Base-by-base conservation (phyloP, 2,797 vertebrate species). In the Oryzias dopingdopingensis region DNA sequence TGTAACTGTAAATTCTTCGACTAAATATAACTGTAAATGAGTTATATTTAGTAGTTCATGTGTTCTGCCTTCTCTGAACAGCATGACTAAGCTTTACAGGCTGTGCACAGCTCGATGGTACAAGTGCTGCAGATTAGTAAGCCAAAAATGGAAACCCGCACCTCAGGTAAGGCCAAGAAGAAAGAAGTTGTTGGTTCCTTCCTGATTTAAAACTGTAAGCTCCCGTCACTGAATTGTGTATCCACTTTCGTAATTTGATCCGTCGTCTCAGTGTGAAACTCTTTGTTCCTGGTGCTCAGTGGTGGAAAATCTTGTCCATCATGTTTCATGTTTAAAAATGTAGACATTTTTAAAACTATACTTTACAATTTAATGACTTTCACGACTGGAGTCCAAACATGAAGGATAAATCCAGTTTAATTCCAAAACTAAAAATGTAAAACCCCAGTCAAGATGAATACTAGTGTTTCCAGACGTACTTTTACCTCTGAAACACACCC, bases 1-100 rank as follows among this genome's bases (percentile, higher is more conserved):
- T 84, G 81, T 74, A 63, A 67, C 54, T 22, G 60, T 76, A 73
- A 82, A 81, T 67, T 56, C 65, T 62, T 32, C 18, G 18, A 18
- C 18, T 18, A 18, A 18, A 18, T 18, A 18, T 18, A 18, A 18
- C 18, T 18, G 18, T 18, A 18, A 18, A 18, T 18, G 18, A 60
- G 80, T 72, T 89, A 86, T 83, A 86, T 79, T 81, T 88, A 79
- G 80, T 29, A 42, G 58, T 23, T 23, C 49, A 5, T 76, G 63
- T 78, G 68, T 68, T 62, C 52, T 40, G 70, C 47, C 42, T 52
- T 50, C 65, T 58, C 50, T 52, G 59, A 65, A 67, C 62, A 61
- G 66, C 75, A 72, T 74, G 71, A 61, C 61, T 59, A 54, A 47
- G 49, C 51, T 62, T 22, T 32, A 65, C 62, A 67, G 67, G 63